Percentiles rank a stretch among this genome's conserved stretches.
Evolutionary conservation across 2,888 invertebrate genomes (phyloP).

Genomic region (Euspilapteryx auroguttella): DNA sequence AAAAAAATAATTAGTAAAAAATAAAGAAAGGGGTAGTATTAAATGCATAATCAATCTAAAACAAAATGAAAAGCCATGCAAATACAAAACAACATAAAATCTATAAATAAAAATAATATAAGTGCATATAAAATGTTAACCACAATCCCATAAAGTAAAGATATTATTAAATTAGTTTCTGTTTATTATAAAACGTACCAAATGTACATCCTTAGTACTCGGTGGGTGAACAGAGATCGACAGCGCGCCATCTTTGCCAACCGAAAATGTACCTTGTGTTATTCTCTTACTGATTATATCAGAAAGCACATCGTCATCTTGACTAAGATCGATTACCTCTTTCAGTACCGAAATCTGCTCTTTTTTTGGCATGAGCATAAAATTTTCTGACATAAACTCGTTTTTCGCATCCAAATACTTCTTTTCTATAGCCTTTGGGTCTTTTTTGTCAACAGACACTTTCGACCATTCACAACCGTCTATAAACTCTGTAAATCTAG

Average conservation of each 20-base stretch:
- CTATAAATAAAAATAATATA: too few relatives aligned
- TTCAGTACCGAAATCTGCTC: slow-evolving; percentile 27
- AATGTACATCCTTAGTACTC: slow-evolving; percentile 19
- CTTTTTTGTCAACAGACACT: slow-evolving; percentile 21
- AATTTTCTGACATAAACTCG: slow-evolving; percentile 47
- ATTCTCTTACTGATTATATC: slow-evolving; percentile 37
- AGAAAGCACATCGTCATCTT: slow-evolving; percentile 27
- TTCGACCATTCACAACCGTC: slow-evolving; percentile 54
- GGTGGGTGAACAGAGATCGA: slow-evolving; percentile 43
- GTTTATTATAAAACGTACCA: slow-evolving; percentile 27
- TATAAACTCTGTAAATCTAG: slow-evolving; percentile 48
- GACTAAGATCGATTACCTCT: slow-evolving; percentile 43
- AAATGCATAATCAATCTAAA: too few relatives aligned
- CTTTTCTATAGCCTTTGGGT: slow-evolving; percentile 34
- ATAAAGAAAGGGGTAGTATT: too few relatives aligned
- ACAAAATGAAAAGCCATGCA: too few relatives aligned
- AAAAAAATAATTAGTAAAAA: too few relatives aligned
- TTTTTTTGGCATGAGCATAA: slow-evolving; percentile 45
- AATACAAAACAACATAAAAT: too few relatives aligned
- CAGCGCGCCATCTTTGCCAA: slow-evolving; percentile 45
- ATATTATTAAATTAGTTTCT: too few relatives aligned
- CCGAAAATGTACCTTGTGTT: slow-evolving; percentile 32
- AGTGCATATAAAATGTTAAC: too few relatives aligned
- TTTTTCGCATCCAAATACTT: slow-evolving; percentile 52
- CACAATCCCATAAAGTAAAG: too few relatives aligned